These are phyloP conservation scores for Myioborus miniatus DNA, from an alignment of 2,797 vertebrate genomes.

Conservation along the genomic window DNA sequence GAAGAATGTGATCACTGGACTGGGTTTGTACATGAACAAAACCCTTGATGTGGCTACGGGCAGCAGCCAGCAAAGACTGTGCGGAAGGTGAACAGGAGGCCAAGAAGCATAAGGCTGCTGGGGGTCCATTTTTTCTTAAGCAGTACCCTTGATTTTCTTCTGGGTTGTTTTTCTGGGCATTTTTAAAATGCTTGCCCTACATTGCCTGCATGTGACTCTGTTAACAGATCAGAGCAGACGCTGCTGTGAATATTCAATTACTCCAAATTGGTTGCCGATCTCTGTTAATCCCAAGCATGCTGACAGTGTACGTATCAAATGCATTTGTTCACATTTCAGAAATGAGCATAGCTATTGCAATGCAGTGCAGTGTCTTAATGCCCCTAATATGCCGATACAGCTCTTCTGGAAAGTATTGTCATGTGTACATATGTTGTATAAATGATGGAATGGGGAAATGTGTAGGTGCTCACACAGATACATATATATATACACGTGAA, in stretches of 20 bases:
- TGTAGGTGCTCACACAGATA: neutral
- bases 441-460: neutral
- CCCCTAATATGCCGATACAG: neutral
- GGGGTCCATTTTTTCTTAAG: neutral
- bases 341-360: neutral
- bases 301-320: neutral
- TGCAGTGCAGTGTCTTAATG: neutral
- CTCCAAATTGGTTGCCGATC: neutral
- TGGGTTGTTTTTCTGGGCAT: neutral
- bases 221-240: neutral
- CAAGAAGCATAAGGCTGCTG: neutral
- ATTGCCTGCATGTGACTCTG: neutral
- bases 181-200: neutral
- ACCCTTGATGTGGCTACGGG: neutral
- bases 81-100: neutral
- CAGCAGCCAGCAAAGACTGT: neutral
- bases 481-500: neutral
- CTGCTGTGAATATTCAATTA: neutral
- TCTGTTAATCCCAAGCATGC: neutral
- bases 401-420: neutral
- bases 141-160: neutral
- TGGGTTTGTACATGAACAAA: neutral
- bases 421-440: rapidly evolving
- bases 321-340: neutral
- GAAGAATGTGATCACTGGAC: neutral